A percentile compares a stretch with the other conserved stretches of the same genome.
Conservation (phyloP, 2,888 invertebrate genomes). For the Cantharis rufa region DNA sequence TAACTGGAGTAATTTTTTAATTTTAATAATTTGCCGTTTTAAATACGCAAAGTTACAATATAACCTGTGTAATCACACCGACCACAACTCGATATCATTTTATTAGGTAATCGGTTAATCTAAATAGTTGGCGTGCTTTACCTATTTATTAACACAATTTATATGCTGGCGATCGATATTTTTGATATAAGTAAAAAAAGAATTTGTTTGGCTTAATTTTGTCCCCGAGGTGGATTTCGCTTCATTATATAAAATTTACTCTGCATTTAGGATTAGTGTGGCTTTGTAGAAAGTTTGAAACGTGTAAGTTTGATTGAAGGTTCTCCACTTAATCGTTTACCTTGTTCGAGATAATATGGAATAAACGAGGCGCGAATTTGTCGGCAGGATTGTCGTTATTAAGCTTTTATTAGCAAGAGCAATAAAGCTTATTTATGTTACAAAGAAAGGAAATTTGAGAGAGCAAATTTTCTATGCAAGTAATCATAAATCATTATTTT, state of each 20-base stretch:
- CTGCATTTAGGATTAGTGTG: background rate
- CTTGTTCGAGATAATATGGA: slow-evolving; percentile 7
- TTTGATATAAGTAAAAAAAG: background rate
- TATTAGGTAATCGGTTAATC: background rate
- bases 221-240: background rate
- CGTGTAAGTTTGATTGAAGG: background rate
- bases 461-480: slow-evolving; percentile 7
- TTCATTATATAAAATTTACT: background rate
- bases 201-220: background rate
- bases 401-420: slow-evolving; percentile 1
- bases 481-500: slow-evolving; percentile 27
- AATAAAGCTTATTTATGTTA: slow-evolving; percentile 15
- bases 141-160: background rate
- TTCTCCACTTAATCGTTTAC: background rate
- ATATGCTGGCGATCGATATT: background rate
- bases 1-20: too few relatives aligned
- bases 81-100: background rate
- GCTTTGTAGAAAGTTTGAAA: background rate
- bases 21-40: too few relatives aligned
- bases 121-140: background rate
- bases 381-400: slow-evolving; percentile 2
- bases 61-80: too few relatives aligned
- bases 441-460: slow-evolving; percentile 7
- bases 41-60: too few relatives aligned
- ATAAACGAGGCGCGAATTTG: slow-evolving; percentile 9